A percentile compares a stretch with the other conserved stretches of the same genome.
These are phyloP conservation scores for Parasteatoda lunata DNA, from an alignment of 2,888 invertebrate species.

Conservation along the genomic window DNA sequence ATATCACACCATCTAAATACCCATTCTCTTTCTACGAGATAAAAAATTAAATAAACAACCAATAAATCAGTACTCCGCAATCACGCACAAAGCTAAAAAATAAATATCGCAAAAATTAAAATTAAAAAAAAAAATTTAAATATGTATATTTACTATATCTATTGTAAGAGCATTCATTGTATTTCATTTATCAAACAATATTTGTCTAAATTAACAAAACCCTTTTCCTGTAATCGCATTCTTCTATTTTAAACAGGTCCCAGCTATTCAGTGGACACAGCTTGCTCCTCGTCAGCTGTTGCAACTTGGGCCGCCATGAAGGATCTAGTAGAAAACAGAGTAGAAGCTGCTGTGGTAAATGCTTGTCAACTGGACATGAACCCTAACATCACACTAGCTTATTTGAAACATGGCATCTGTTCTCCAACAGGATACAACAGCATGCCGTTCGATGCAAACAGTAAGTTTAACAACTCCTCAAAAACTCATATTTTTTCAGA, in stretches of 20 bases:
- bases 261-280: slow-evolving; percentile 95
- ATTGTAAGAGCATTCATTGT: too few species aligned
- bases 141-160: too few species aligned
- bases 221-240: too few species aligned
- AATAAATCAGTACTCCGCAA: too few species aligned
- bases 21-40: too few species aligned
- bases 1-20: too few species aligned
- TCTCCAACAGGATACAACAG: slow-evolving; percentile 88
- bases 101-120: too few species aligned
- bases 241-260: slow-evolving; percentile 79
- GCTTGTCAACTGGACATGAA: slow-evolving; percentile 92
- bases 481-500: slow-evolving; percentile 57
- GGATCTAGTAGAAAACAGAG: slow-evolving; percentile 88
- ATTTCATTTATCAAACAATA: too few species aligned
- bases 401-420: slow-evolving; percentile 93
- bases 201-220: too few species aligned
- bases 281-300: slow-evolving; percentile 95
- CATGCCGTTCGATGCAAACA: slow-evolving; percentile 93
- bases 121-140: too few species aligned
- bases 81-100: too few species aligned
- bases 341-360: slow-evolving; percentile 95
- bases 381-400: slow-evolving; percentile 92
- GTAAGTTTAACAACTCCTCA: slow-evolving; percentile 74
- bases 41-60: too few species aligned
- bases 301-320: slow-evolving; percentile 89